A percentile compares a stretch with the other conserved stretches of the same genome.
phyloP scores from a whole-genome alignment of 2,888 invertebrate species.

The Sinelater perroti region DNA sequence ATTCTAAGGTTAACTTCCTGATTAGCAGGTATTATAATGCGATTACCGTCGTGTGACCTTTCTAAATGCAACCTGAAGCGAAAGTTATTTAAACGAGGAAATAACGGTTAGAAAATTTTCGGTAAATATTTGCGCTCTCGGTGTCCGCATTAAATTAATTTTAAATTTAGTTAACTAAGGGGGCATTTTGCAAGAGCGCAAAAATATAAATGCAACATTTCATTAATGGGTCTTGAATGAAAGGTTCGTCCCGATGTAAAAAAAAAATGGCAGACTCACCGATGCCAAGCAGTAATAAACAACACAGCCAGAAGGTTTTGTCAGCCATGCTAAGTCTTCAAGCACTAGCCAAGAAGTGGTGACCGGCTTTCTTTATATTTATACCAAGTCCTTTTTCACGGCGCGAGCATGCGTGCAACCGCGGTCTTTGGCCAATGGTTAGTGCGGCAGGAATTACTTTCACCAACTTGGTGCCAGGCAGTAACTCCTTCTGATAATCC shows the following conservation, averaged over 20 bases:
- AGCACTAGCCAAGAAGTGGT: conserved; percentile 61
- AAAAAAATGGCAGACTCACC: conserved; percentile 56
- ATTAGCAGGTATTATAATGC: conserved; percentile 14
- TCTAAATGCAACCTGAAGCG: conserved; percentile 5
- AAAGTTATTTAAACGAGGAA: too few species aligned
- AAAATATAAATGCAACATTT: too few species aligned
- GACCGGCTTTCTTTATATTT: conserved; percentile 60
- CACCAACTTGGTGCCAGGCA: conserved; percentile 47
- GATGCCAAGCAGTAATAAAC: conserved; percentile 57
- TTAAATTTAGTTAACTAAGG: not conserved
- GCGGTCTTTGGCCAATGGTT: conserved; percentile 45
- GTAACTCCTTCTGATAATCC: conserved; percentile 36
- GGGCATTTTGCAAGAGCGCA: not conserved
- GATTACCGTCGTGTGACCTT: conserved; percentile 9
- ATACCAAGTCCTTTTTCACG: conserved; percentile 55
- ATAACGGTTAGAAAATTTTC: too few species aligned
- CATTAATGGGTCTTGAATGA: conserved; percentile 14
- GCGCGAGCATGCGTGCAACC: conserved; percentile 55
- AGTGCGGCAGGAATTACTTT: conserved; percentile 51
- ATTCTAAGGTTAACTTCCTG: conserved; percentile 20
- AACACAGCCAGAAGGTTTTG: conserved; percentile 61
- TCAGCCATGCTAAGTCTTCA: conserved; percentile 59
- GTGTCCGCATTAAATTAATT: too few species aligned
- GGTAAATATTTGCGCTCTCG: too few species aligned
- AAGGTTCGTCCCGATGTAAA: conserved; percentile 10